Evolutionary conservation across 1,140 invertebrate species (phyloP).

Genomic region (Penaeus indicus): DNA sequence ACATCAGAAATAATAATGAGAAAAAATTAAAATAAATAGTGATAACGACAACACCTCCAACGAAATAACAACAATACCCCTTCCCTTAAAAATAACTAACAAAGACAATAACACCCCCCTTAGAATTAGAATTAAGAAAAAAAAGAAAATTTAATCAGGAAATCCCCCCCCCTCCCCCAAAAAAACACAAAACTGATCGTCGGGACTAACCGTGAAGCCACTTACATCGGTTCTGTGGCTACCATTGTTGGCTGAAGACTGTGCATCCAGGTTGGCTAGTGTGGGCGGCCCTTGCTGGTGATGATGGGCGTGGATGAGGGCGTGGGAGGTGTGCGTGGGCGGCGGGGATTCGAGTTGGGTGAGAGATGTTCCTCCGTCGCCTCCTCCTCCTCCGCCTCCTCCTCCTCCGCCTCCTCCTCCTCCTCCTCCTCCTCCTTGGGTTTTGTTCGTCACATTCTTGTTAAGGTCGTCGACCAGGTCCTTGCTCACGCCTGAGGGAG

Average conservation of each 20-base stretch:
- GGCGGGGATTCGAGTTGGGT: slow-evolving; percentile 51
- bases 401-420: not conserved
- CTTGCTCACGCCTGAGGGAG: slow-evolving; percentile 41
- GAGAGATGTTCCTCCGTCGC: slow-evolving; percentile 46
- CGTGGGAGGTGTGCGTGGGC: slow-evolving; percentile 37
- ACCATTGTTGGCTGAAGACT: not conserved
- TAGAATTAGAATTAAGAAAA: too few species aligned
- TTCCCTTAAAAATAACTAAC: too few species aligned
- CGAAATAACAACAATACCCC: too few species aligned
- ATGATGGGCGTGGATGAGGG: slow-evolving; percentile 31
- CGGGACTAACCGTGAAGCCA: slow-evolving; percentile 2
- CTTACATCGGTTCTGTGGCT: slow-evolving; percentile 13
- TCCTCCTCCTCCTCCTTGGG: not conserved
- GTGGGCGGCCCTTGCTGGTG: slow-evolving; percentile 6
- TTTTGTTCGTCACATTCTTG: slow-evolving; percentile 46
- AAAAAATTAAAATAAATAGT: too few species aligned
- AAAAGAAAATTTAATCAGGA: too few species aligned
- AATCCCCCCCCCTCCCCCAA: not conserved
- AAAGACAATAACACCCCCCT: too few species aligned
- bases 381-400: not conserved
- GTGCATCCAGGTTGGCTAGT: slow-evolving; percentile 43
- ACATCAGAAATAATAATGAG: too few species aligned
- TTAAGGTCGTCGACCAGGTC: slow-evolving; percentile 52
- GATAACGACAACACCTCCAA: too few species aligned
- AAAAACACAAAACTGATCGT: not conserved